phyloP scores from a whole-genome alignment of 2,113 vertebrate species.

The Brienomyrus longianalis region DNA sequence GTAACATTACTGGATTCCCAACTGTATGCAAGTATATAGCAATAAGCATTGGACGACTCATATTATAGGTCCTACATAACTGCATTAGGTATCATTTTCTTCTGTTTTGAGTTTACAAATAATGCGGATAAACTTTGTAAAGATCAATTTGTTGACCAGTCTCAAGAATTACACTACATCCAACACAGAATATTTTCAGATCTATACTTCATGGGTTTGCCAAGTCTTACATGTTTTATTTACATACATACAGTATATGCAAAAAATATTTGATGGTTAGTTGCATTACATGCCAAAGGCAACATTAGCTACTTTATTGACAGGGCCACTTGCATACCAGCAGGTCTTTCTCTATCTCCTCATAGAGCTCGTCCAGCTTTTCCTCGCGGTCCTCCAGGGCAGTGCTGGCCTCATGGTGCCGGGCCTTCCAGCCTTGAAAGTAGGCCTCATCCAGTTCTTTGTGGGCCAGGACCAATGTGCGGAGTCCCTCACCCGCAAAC shows the following conservation, averaged over 20 bases:
- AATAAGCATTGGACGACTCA: neutral
- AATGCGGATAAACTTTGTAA: neutral
- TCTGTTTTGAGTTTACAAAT: neutral
- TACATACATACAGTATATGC: neutral
- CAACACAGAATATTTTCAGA: neutral
- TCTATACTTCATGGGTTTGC: neutral
- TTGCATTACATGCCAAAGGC: neutral
- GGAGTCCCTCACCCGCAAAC: conserved; percentile 84
- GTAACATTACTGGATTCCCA: neutral
- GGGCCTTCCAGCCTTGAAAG: conserved; percentile 69
- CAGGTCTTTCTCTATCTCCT: conserved; percentile 86
- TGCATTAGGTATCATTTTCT: neutral
- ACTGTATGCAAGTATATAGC: neutral
- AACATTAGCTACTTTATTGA: neutral
- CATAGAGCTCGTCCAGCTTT: conserved; percentile 68
- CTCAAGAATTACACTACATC: neutral
- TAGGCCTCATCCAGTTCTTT: conserved; percentile 73
- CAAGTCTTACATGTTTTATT: neutral
- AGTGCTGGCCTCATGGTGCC: conserved; percentile 73
- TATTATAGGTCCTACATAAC: neutral
- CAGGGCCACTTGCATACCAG: conserved; percentile 44
- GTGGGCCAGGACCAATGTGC: conserved; percentile 81
- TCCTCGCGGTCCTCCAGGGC: conserved; percentile 68
- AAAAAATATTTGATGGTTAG: neutral
- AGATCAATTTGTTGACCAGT: neutral